These are phyloP conservation scores for Diabrotica undecimpunctata DNA, from an alignment of 1,140 invertebrate species.

Conservation along the genomic window DNA sequence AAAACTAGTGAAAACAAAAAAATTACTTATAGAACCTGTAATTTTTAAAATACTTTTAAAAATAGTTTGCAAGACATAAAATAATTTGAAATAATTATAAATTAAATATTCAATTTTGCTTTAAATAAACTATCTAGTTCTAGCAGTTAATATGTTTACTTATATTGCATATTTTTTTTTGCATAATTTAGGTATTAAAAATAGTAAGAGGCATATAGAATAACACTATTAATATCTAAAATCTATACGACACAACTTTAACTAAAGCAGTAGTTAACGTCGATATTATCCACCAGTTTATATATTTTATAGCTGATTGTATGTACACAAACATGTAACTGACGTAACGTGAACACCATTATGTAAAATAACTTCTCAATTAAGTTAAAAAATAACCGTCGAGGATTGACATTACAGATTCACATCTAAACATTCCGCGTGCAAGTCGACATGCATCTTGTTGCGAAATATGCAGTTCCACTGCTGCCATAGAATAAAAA, in stretches of 20 bases:
- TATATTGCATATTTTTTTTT: no score
- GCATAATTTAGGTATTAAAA: background rate
- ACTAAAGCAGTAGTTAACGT: slow-evolving; percentile 4
- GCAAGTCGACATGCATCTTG: slow-evolving; percentile 30
- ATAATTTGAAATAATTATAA: no score
- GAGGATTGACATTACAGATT: slow-evolving; percentile 32
- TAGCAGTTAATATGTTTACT: no score
- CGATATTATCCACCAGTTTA: slow-evolving; percentile 5
- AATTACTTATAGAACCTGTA: no score
- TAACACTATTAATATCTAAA: background rate
- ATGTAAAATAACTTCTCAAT: slow-evolving; percentile 34
- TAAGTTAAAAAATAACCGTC: slow-evolving; percentile 29
- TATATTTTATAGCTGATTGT: slow-evolving; percentile 23
- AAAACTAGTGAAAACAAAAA: no score
- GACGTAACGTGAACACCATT: slow-evolving; percentile 30
- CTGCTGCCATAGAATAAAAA: background rate
- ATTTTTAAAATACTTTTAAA: no score
- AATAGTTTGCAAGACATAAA: no score
- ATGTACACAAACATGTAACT: slow-evolving; percentile 20
- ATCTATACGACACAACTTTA: background rate
- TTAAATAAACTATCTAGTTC: no score
- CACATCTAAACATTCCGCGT: slow-evolving; percentile 31
- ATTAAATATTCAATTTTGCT: no score
- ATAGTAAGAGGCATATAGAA: background rate
- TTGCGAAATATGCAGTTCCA: slow-evolving; percentile 23